Conservation (phyloP, 2,113 vertebrate species). For the Nycticorax nycticorax region DNA sequence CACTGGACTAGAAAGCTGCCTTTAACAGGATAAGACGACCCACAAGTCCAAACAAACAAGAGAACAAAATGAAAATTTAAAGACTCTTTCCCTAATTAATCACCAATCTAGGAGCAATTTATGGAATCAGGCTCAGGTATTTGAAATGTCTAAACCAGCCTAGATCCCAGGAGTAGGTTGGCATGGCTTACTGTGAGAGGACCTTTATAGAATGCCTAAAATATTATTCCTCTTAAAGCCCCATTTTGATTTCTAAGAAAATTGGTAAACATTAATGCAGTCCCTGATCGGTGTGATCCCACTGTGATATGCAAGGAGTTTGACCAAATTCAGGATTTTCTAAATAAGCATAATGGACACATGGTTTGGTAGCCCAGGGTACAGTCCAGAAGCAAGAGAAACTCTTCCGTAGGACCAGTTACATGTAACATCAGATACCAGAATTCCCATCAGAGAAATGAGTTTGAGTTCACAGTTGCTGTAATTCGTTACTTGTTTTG, state of each 20-base stretch:
- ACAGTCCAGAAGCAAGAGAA: background rate
- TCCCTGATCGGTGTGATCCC: background rate
- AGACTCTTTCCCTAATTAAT: background rate
- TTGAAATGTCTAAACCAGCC: background rate
- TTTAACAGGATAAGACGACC: background rate
- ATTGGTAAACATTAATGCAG: background rate
- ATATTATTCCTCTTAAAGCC: background rate
- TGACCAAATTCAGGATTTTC: background rate
- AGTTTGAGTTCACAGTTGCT: background rate
- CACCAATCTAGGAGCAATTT: background rate
- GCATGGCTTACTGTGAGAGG: background rate
- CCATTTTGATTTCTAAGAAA: background rate
- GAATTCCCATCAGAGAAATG: background rate
- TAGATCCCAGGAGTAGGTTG: background rate
- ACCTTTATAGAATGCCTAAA: background rate
- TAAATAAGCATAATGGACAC: background rate
- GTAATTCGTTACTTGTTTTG: background rate
- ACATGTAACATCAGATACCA: background rate
- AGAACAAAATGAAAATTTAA: background rate
- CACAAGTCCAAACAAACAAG: background rate
- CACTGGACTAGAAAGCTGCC: background rate
- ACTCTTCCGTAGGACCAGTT: background rate
- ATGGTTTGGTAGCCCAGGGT: background rate
- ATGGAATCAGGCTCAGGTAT: background rate
- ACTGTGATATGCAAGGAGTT: too few relatives aligned